phyloP scores from a whole-genome alignment of 2,888 invertebrate species.

The Trachelus tabidus region DNA sequence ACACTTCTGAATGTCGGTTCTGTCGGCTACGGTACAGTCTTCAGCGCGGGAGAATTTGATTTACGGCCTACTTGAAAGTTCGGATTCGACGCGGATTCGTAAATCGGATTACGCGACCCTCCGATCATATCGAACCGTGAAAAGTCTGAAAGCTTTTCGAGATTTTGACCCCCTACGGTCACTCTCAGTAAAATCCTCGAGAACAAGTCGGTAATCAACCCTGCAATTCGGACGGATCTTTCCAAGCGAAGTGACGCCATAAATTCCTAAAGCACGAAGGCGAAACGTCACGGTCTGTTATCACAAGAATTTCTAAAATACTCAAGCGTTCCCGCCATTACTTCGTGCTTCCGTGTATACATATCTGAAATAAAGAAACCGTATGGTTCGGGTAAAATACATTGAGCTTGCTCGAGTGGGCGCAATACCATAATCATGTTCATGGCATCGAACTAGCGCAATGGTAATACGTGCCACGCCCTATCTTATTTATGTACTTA shows the following conservation, averaged over 20 bases:
- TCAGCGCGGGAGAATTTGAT: slow-evolving; percentile 38
- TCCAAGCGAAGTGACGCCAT: neutral
- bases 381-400: neutral
- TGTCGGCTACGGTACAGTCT: slow-evolving; percentile 20
- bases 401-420: neutral
- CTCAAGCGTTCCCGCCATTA: neutral
- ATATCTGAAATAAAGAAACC: neutral
- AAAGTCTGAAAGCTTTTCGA: slow-evolving; percentile 10
- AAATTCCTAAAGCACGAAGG: neutral
- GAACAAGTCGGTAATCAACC: neutral
- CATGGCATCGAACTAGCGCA: neutral
- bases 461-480: neutral
- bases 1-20: slow-evolving; percentile 18
- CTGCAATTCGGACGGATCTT: neutral
- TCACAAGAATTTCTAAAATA: neutral
- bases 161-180: neutral
- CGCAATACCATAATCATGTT: neutral
- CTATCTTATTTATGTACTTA: neutral
- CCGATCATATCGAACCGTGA: slow-evolving; percentile 13
- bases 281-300: neutral
- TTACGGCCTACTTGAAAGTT: slow-evolving; percentile 49
- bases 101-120: slow-evolving; percentile 24
- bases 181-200: neutral
- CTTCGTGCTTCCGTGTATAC: neutral
- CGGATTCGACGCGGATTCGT: slow-evolving; percentile 43